These are phyloP conservation scores for Babyrousa celebensis DNA, from an alignment of 2,797 vertebrate genomes.

Conservation along the genomic window DNA sequence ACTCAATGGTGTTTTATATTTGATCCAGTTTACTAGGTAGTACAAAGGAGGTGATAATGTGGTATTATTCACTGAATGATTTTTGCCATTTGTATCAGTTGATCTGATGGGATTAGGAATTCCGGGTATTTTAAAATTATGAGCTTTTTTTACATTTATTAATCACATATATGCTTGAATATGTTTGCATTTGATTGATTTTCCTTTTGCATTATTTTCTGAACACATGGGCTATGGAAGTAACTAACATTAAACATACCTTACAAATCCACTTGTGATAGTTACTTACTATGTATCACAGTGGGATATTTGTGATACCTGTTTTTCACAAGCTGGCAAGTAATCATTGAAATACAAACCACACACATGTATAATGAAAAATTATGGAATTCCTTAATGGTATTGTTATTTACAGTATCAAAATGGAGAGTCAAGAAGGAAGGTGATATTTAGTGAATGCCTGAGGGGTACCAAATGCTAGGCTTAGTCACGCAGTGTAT, in stretches of 20 bases:
- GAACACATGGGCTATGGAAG: slow-evolving; percentile 47
- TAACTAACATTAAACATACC: slow-evolving; percentile 66
- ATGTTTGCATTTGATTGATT: slow-evolving; percentile 39
- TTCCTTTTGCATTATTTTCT: slow-evolving; percentile 39
- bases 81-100: slow-evolving; percentile 42
- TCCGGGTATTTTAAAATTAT: slow-evolving; percentile 52
- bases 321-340: slow-evolving; percentile 46
- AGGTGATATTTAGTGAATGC: slow-evolving; percentile 36
- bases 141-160: slow-evolving; percentile 52
- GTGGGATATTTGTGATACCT: slow-evolving; percentile 66
- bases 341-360: slow-evolving; percentile 69
- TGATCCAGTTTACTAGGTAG: slow-evolving; percentile 16
- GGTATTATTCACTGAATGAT: not conserved
- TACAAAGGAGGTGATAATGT: not conserved
- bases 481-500: slow-evolving; percentile 16
- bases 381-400: slow-evolving; percentile 68
- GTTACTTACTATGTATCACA: slow-evolving; percentile 41
- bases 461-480: not conserved
- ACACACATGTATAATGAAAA: slow-evolving; percentile 53
- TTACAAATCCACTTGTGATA: slow-evolving; percentile 44
- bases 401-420: slow-evolving; percentile 56
- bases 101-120: not conserved
- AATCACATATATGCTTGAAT: slow-evolving; percentile 43
- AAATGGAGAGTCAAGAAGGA: slow-evolving; percentile 43
- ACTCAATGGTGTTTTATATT: slow-evolving; percentile 24